phyloP scores from a whole-genome alignment of 2,797 vertebrate species.

The Cirrhinus molitorella region DNA sequence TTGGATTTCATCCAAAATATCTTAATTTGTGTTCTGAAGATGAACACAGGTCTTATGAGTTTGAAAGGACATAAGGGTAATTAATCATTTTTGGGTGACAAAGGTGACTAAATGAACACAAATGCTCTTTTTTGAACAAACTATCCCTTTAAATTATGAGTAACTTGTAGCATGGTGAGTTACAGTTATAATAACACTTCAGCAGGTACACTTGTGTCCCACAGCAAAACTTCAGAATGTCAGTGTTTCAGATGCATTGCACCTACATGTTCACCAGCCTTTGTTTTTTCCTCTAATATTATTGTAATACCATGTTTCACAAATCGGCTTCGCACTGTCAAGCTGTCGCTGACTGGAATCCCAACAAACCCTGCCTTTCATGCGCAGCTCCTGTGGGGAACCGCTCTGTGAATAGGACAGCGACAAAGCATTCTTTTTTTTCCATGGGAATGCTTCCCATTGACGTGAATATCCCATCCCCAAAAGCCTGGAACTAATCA shows the following conservation, averaged over 20 bases:
- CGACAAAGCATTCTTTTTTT: constrained; percentile 78
- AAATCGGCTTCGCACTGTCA: constrained; percentile 59
- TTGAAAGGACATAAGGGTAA: no score
- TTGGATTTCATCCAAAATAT: no score
- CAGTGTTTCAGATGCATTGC: background rate
- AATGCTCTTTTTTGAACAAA: background rate
- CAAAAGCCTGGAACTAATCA: constrained; percentile 80
- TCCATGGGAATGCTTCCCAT: constrained; percentile 76
- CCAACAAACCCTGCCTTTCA: constrained; percentile 77
- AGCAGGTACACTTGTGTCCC: background rate
- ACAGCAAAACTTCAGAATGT: background rate
- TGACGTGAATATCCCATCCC: constrained; percentile 72
- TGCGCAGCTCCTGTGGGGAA: constrained; percentile 61
- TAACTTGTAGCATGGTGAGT: background rate
- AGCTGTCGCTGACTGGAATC: constrained; percentile 78
- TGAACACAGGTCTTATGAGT: no score
- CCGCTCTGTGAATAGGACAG: constrained; percentile 68
- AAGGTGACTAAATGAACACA: no score
- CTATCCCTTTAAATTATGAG: background rate
- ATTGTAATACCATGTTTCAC: constrained; percentile 47
- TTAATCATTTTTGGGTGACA: no score
- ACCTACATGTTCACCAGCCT: constrained; percentile 2
- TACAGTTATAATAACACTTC: background rate
- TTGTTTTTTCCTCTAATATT: constrained; percentile 27
- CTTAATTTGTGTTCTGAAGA: no score